Evolutionary conservation across 2,113 vertebrate species (phyloP).

Genomic region (Spheniscus mendiculus): DNA sequence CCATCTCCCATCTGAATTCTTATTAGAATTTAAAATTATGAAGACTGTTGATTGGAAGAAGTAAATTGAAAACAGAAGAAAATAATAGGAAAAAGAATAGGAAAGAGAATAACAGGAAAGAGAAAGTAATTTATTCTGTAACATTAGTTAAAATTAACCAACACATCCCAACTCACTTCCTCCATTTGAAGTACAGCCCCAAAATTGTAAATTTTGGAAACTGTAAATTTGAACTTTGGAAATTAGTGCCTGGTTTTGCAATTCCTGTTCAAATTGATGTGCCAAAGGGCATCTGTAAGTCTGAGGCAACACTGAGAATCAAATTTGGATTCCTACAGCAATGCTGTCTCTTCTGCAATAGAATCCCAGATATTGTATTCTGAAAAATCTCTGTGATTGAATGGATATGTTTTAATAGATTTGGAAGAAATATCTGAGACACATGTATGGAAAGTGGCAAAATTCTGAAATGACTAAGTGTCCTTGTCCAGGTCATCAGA

Average conservation of each 20-base stretch:
- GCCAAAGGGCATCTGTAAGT: not conserved
- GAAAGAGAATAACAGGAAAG: not conserved
- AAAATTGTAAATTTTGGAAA: not conserved
- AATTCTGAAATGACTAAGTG: not conserved
- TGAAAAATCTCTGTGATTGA: not conserved
- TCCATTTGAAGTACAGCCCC: not conserved
- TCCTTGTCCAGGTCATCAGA: not conserved
- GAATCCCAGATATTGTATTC: not conserved
- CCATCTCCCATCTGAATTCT: not conserved
- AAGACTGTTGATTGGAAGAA: not conserved
- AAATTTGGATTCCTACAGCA: not conserved
- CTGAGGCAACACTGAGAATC: not conserved
- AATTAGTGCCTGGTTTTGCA: not conserved
- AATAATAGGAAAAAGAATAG: not conserved
- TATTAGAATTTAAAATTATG: not conserved
- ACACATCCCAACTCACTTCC: not conserved
- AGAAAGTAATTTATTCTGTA: not conserved
- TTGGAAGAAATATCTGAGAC: not conserved
- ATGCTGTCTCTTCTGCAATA: not conserved
- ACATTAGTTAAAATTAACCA: not conserved
- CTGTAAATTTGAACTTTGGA: not conserved
- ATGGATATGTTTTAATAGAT: not conserved
- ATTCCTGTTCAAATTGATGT: not conserved
- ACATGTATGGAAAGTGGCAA: not conserved
- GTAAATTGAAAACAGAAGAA: not conserved